A percentile compares a stretch with the other conserved stretches of the same genome.
phyloP scores from a whole-genome alignment of 2,888 invertebrate genomes.

The Priocnemis perturbator region DNA sequence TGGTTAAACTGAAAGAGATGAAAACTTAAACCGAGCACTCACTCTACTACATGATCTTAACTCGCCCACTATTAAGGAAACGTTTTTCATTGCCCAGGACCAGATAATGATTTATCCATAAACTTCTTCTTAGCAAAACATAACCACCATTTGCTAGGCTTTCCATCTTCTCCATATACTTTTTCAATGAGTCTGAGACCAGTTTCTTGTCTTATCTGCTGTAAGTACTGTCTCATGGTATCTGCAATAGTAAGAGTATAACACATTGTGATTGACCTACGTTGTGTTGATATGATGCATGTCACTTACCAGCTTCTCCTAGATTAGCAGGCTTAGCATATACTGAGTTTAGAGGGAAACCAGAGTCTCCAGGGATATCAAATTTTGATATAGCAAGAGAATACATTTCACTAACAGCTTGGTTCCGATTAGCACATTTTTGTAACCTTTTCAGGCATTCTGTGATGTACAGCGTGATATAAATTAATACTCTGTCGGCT shows the following conservation, averaged over 20 bases:
- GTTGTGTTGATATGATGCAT: constrained; percentile 4
- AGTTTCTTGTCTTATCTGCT: constrained; percentile 96
- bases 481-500: constrained; percentile 96
- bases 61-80: not conserved
- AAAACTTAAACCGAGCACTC: not conserved
- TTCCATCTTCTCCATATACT: constrained; percentile 88
- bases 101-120: constrained; percentile 98
- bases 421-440: constrained; percentile 91
- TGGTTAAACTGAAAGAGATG: not conserved
- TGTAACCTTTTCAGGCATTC: constrained; percentile 97
- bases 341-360: constrained; percentile 96
- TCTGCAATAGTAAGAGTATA: constrained; percentile 78
- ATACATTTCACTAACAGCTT: constrained; percentile 97
- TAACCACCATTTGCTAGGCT: constrained; percentile 99
- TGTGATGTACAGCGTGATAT: constrained; percentile 97
- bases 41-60: not conserved
- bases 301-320: constrained; percentile 85
- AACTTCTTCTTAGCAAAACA: constrained; percentile 99
- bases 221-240: constrained; percentile 92
- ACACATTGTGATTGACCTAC: not conserved
- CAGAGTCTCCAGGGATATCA: constrained; percentile 96
- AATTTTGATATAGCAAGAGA: constrained; percentile 95
- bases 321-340: constrained; percentile 90
- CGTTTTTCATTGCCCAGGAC: constrained; percentile 84
- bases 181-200: constrained; percentile 93